These are phyloP conservation scores for Ptychadena robeensis DNA, from an alignment of 2,797 vertebrate genomes.

Conservation along the genomic window DNA sequence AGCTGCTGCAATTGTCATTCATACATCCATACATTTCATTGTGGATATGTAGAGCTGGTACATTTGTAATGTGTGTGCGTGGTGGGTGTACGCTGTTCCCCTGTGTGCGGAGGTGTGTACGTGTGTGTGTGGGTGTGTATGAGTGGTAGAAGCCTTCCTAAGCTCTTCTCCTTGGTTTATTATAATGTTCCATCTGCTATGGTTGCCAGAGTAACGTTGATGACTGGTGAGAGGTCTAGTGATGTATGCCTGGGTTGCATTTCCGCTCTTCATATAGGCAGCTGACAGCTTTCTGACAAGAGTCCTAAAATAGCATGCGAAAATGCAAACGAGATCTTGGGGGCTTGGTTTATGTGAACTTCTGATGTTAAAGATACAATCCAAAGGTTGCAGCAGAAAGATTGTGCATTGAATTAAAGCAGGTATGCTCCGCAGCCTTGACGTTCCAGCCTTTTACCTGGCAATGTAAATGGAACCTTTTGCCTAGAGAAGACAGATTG, in stretches of 20 bases:
- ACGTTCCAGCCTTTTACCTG: neutral
- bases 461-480: neutral
- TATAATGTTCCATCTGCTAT: conserved; percentile 38
- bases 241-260: conserved; percentile 38
- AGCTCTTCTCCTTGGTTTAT: conserved; percentile 21
- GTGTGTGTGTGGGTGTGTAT: conserved; percentile 32
- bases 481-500: neutral
- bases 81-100: neutral
- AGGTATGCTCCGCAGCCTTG: neutral
- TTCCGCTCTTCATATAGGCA: conserved; percentile 14
- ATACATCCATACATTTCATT: too few relatives aligned
- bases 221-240: conserved; percentile 34
- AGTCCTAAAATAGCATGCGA: neutral
- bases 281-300: conserved; percentile 11
- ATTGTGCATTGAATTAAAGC: neutral
- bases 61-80: neutral
- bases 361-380: neutral
- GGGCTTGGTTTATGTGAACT: neutral
- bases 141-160: conserved; percentile 7
- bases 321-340: conserved; percentile 1
- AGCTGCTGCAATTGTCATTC: too few relatives aligned
- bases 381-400: neutral
- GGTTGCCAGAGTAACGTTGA: conserved; percentile 56
- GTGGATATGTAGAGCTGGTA: neutral
- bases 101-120: neutral